A percentile compares a stretch with the other conserved stretches of the same genome.
phyloP scores from a whole-genome alignment of 2,113 vertebrate genomes.

The Myrmecobius fasciatus region DNA sequence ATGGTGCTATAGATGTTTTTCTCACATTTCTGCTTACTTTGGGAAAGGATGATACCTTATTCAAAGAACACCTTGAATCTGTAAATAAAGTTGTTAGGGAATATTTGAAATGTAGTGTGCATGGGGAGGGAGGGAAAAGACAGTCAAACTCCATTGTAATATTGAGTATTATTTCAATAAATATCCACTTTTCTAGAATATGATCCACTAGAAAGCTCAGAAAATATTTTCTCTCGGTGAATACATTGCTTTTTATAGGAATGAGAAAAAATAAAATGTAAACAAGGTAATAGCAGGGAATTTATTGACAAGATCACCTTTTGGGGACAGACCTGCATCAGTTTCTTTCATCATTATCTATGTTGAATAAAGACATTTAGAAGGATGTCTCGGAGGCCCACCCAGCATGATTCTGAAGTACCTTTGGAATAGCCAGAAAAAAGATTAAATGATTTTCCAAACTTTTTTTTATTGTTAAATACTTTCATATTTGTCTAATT shows the following conservation, averaged over 20 bases:
- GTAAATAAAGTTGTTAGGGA: not conserved
- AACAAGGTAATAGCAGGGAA: not conserved
- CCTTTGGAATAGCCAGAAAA: not conserved
- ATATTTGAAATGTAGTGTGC: not conserved
- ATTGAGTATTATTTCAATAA: not conserved
- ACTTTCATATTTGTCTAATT: not conserved
- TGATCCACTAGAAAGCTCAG: not conserved
- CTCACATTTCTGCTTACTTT: slow-evolving; percentile 2
- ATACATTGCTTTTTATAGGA: not conserved
- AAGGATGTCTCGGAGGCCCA: not conserved
- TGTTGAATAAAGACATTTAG: not conserved
- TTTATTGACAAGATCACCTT: not conserved
- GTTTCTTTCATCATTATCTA: not conserved
- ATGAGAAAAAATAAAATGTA: not conserved
- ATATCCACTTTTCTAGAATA: not conserved
- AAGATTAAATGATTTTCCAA: not conserved
- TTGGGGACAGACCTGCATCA: not conserved
- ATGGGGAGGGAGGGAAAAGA: not conserved
- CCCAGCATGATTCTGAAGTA: not conserved
- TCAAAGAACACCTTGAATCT: slow-evolving; percentile 2
- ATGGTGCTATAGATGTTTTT: not conserved
- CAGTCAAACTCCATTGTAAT: not conserved
- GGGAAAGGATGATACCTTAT: not conserved
- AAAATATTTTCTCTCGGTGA: not conserved
- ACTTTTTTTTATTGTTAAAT: not conserved